These are phyloP conservation scores for Diplolepis rosae DNA, from an alignment of 2,888 invertebrate genomes.

Conservation along the genomic window DNA sequence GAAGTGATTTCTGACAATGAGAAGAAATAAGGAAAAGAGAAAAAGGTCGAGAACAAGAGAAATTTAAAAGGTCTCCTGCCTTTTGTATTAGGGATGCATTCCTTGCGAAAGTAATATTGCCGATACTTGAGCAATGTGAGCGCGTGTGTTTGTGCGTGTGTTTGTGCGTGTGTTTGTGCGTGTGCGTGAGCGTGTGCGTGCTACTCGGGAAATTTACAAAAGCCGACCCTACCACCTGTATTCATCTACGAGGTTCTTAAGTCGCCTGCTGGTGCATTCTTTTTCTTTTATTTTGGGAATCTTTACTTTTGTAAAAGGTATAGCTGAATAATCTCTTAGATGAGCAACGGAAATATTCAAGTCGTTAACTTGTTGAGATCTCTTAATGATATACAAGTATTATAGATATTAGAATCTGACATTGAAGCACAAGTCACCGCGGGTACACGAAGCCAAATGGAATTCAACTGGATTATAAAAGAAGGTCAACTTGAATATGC, in stretches of 20 bases:
- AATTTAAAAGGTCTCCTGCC: slow-evolving; percentile 17
- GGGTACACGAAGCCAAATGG: no score
- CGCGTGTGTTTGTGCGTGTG: no score
- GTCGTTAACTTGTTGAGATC: neutral
- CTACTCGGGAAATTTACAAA: slow-evolving; percentile 9
- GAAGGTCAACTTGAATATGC: no score
- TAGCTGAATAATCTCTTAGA: neutral
- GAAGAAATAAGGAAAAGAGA: neutral
- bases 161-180: no score
- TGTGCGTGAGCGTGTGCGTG: no score
- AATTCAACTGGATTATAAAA: neutral
- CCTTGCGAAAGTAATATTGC: slow-evolving; percentile 12
- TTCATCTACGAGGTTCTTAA: neutral
- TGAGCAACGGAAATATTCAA: neutral
- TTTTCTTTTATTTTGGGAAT: neutral
- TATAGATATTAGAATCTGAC: no score
- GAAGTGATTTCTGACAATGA: neutral
- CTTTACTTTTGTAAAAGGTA: slow-evolving; percentile 7
- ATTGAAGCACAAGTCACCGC: no score
- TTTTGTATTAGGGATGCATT: slow-evolving; percentile 15
- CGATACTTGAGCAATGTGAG: slow-evolving; percentile 18
- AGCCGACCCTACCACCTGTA: slow-evolving; percentile 12
- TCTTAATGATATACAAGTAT: neutral
- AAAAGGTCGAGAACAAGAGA: slow-evolving; percentile 7
- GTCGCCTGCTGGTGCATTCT: slow-evolving; percentile 27